Percentiles rank a stretch among this genome's conserved stretches.
Evolutionary conservation across 2,888 invertebrate species (phyloP).

Genomic region (Drosophila ustulata): DNA sequence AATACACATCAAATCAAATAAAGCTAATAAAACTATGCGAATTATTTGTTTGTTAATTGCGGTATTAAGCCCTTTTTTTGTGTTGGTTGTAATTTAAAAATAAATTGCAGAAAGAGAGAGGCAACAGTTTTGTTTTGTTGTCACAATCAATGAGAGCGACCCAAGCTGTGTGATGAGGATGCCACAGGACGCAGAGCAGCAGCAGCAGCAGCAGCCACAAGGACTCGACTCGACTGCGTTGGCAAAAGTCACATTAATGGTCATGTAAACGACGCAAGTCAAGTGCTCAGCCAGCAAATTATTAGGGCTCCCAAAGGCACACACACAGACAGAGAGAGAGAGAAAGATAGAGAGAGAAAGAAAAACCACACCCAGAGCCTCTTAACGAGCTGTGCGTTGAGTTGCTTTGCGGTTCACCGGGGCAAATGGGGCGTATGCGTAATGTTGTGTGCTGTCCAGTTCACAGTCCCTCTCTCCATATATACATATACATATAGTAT

Average conservation of each 20-base stretch:
- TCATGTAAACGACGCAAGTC: slow-evolving; percentile 69
- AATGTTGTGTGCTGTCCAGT: slow-evolving; percentile 26
- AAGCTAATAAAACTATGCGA: slow-evolving; percentile 18
- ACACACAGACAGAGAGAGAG: slow-evolving; percentile 5
- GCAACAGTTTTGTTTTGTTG: slow-evolving; percentile 51
- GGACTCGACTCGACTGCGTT: slow-evolving; percentile 45
- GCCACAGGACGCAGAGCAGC: slow-evolving; percentile 50
- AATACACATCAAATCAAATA: slow-evolving; percentile 30
- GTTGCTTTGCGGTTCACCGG: slow-evolving; percentile 36
- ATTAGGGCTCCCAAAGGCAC: slow-evolving; percentile 50
- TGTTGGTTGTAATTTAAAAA: slow-evolving; percentile 45
- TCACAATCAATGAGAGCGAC: slow-evolving; percentile 49
- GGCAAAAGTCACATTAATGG: slow-evolving; percentile 77
- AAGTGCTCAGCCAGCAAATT: slow-evolving; percentile 75
- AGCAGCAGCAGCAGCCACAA: slow-evolving; percentile 21
- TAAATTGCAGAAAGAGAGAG: slow-evolving; percentile 48
- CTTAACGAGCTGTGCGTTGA: slow-evolving; percentile 50
- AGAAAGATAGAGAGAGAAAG: neutral
- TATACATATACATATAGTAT: too few relatives aligned
- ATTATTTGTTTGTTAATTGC: slow-evolving; percentile 11
- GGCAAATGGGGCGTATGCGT: slow-evolving; percentile 37
- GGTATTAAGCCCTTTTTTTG: slow-evolving; percentile 3
- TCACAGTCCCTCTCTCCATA: neutral
- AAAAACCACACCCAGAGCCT: slow-evolving; percentile 8
- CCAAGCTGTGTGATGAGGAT: neutral